phyloP scores from a whole-genome alignment of 2,888 invertebrate species.

The Cepaea hortensis region DNA sequence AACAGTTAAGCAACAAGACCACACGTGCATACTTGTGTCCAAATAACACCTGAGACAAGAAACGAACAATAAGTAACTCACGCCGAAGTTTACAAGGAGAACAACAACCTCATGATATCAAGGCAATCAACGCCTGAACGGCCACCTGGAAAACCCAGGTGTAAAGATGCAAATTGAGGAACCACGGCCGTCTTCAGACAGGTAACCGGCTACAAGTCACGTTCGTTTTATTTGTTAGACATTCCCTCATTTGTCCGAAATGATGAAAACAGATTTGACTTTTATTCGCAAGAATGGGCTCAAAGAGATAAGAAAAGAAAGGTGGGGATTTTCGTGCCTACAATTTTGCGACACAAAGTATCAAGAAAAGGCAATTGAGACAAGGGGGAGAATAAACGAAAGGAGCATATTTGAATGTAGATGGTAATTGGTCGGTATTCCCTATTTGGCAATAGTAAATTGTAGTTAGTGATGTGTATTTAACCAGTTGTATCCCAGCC shows the following conservation, averaged over 20 bases:
- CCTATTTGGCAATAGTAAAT: no score
- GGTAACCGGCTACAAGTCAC: not conserved
- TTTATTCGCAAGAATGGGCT: not conserved
- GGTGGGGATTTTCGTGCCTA: not conserved
- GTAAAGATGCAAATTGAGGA: conserved; percentile 1
- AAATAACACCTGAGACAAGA: no score
- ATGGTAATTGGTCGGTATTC: no score
- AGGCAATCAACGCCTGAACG: not conserved
- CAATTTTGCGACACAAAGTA: not conserved
- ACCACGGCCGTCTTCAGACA: not conserved
- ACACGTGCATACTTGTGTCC: no score
- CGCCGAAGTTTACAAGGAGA: no score
- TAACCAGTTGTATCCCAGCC: no score
- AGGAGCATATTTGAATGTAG: not conserved
- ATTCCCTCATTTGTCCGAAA: conserved; percentile 2
- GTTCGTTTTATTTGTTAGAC: conserved; percentile 20
- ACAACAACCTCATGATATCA: no score
- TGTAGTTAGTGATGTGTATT: no score
- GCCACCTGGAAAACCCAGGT: not conserved
- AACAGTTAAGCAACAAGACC: no score
- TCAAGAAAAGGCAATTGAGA: not conserved
- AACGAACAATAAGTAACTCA: no score
- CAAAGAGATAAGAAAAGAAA: conserved; percentile 6
- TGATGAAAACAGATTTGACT: not conserved
- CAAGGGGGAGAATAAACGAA: not conserved